A percentile compares a stretch with the other conserved stretches of the same genome.
Evolutionary conservation across 2,113 vertebrate genomes (phyloP).

Genomic region (Planiliza haematocheilus): DNA sequence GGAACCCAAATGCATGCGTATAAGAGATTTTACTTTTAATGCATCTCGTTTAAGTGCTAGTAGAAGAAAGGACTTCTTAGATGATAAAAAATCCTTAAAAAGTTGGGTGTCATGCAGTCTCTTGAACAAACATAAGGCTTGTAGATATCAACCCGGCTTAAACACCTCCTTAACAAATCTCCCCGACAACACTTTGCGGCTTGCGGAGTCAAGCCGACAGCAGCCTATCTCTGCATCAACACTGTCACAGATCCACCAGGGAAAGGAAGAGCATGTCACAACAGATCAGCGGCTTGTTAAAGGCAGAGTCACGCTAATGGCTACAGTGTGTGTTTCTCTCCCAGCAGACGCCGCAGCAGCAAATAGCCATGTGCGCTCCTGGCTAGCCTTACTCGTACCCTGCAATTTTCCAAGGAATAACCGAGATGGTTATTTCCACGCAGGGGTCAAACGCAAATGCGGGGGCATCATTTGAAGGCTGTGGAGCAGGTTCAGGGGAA

Average conservation of each 20-base stretch:
- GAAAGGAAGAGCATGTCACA: slow-evolving; percentile 63
- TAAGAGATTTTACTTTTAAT: neutral
- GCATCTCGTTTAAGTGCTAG: too few species aligned
- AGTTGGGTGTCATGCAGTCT: neutral
- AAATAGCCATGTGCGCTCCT: slow-evolving; percentile 30
- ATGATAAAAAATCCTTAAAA: slow-evolving; percentile 10
- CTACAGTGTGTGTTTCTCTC: slow-evolving; percentile 48
- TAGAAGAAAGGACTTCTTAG: neutral
- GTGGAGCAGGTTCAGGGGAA: slow-evolving; percentile 62
- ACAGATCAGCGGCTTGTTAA: slow-evolving; percentile 66
- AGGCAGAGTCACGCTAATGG: slow-evolving; percentile 63
- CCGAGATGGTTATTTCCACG: slow-evolving; percentile 49
- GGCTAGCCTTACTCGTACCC: slow-evolving; percentile 35
- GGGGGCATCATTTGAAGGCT: slow-evolving; percentile 48
- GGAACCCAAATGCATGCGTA: neutral
- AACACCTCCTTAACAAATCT: slow-evolving; percentile 42
- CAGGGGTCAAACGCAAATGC: slow-evolving; percentile 55
- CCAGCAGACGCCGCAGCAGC: slow-evolving; percentile 37
- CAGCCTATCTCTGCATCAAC: slow-evolving; percentile 22
- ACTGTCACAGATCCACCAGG: slow-evolving; percentile 41
- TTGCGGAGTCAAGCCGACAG: neutral
- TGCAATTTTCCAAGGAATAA: slow-evolving; percentile 66
- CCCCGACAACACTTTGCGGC: slow-evolving; percentile 19
- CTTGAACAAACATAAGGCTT: slow-evolving; percentile 26
- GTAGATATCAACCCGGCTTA: slow-evolving; percentile 24